Base-by-base conservation (phyloP, 1,140 invertebrate genomes). In the Charaxes varanes region DNA sequence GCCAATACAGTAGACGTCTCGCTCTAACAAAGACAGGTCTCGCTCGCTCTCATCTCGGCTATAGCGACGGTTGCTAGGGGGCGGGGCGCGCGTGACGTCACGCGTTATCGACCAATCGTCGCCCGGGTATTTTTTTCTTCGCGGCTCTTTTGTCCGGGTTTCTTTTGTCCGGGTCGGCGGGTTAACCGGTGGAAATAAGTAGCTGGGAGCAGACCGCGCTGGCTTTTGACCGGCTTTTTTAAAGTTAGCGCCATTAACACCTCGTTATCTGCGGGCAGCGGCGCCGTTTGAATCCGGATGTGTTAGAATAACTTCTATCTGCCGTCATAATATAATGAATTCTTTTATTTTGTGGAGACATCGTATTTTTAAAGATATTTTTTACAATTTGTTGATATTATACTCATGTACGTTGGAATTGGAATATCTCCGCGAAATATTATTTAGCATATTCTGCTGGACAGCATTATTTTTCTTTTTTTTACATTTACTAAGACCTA, bases 61-160 rank as follows among this genome's bases (percentile, higher is more conserved):
- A 65, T 63, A 61, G 68, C 52, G 64, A 69, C 62, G 58, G 71
- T 74, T 68, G 67, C 60, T 70, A 76, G 61, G 77, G 70, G 77
- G 72, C 71, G 73, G 58, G 55, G 61, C 57, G 19, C 15, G 16
- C 0, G 59, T 81, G 77, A 81, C 77, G 73, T 81, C 77, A 81
- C 67, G 11, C 21, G 31, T 13, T 32, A 31, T 48, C 54, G 47
- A 41, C 77, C 71, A 81, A 77, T 70, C 52, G 27, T 14, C 27
- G 19, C 6, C 50, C 24, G 13, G 15, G 38, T 45, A 36, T 35
- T 59, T 61, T 57, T 65, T 62, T 62, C 41, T 53, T 31, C 7
- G 33, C 30, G 40, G 44, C 24, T 57, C 57, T 61, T 61, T 61
- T 57, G 53, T 57, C n/a, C 18, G 21, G 42, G 53, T 52, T 70